Base-by-base conservation (phyloP, 2,797 vertebrate species). In the Xiphophorus birchmanni region DNA sequence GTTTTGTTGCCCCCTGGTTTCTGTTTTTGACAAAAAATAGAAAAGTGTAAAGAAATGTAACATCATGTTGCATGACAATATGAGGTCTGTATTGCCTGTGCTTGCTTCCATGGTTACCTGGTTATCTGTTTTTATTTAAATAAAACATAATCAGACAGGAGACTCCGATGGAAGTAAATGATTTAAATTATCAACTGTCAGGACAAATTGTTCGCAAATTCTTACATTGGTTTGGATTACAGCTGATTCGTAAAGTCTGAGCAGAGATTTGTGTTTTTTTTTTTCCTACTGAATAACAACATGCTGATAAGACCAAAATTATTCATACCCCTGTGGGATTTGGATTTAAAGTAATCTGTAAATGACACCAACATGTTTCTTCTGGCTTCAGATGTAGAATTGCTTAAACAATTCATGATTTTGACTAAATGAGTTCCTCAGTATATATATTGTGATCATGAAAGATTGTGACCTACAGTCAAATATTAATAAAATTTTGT, bases 41-140 rank as follows among this genome's bases (percentile, higher is more conserved):
- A 8, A 9, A 18, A 54, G 73, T 54, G 47, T 37, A 23, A 47
- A 76, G n/a, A 29, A 12, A 63, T 63, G 29, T 32, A 56, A 42
- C 23, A 11, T 5, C 8, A n/a, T 77, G 45, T 52, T 42, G 63
- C 47, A 23, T n/a, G 60, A 52, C 48, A 48, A 48, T 45, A 77
- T 52, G 8, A 52, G 60, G 23, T 23, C 65, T 29, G 26, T 17
- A 15, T 71, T 71, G 17, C 35, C 21, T 40, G 50, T 54, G 2
- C 18, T 8, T 29, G 76, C 50, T 71, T 18, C 76, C n/a, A 54
- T 44, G 48, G 65, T 71, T 71, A 78, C 76, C 65, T 54, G 65
- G 48, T 71, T 71, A 44, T 29, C 40, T 32, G 35, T 32, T 69
- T 77, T 69, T 37, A 26, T 52, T 52, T 77, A 71, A 71, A 77